Evolutionary conservation across 1,140 invertebrate genomes (phyloP), one percentile per base, ranked within the genome.

Genomic region (Drosophila ambigua): DNA sequence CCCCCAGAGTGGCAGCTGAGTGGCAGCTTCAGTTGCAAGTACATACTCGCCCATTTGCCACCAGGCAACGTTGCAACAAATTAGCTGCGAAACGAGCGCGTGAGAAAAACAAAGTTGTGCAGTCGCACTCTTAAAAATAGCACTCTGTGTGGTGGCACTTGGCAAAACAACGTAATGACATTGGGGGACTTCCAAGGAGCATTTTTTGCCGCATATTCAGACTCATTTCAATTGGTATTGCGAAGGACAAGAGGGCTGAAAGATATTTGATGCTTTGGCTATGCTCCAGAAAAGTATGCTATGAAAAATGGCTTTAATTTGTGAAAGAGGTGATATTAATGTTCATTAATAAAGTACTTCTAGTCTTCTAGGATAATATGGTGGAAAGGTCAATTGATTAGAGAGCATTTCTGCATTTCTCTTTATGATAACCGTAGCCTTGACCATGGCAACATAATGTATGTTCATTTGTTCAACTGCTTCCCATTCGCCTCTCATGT

Each of bases 21-120:
- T 44, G 41, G 39, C 53, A 55, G 31, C 46, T 64, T 51, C 9
- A 35, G 49, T 48, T n/a, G 9, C 52, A 46, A 50, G 45, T 31
- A 28, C 45, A 26, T 46, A 46, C 2, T 11, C 44, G 31, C 23
- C 15, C 23, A 6, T 26, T 5, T 2, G 0, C 24, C 4, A 9
- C 62, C 49, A 65, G 52, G 35, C 53, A 76, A 83, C 84, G 71
- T 75, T 84, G 81, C 81, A 85, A 71, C 77, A 74, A 72, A 62
- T 72, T 77, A 81, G 62, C 64, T 68, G 79, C 82, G 45, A 79
- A 87, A 87, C 71, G 82, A 82, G 82, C 82, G 82, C 82, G 82
- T 87, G 82, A 87, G 82, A 87, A 87, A 88, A 76, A 58, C 65
- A 52, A 74, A 85, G 63, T 72, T 61, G 58, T 66, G 53, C 72